Evolutionary conservation across 2,113 vertebrate genomes (phyloP).

Genomic region (Seriola aureovittata): DNA sequence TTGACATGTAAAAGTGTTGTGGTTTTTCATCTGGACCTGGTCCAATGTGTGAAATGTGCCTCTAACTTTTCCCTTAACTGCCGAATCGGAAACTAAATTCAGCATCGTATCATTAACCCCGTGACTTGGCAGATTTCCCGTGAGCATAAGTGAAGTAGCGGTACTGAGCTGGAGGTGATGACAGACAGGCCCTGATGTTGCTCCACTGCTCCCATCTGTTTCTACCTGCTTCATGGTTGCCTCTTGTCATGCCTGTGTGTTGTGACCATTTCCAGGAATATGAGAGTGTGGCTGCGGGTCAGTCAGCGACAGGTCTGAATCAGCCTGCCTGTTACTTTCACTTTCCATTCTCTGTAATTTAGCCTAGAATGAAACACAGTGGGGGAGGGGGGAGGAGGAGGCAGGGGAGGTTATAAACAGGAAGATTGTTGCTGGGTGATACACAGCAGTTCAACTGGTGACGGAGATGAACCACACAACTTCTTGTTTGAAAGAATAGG

Average conservation of each 20-base stretch:
- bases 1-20: too few species aligned
- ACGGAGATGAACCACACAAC: neutral
- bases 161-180: too few species aligned
- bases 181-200: neutral
- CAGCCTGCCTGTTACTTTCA: constrained; percentile 55
- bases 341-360: constrained; percentile 66
- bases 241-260: neutral
- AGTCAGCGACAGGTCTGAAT: too few species aligned
- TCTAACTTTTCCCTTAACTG: too few species aligned
- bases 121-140: too few species aligned
- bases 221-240: neutral
- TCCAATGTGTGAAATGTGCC: too few species aligned
- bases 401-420: constrained; percentile 21
- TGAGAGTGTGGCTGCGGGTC: constrained; percentile 24
- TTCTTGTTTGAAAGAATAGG: constrained; percentile 16
- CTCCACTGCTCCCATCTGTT: neutral
- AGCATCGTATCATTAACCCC: too few species aligned
- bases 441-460: neutral
- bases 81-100: too few species aligned
- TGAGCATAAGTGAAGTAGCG: neutral
- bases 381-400: neutral
- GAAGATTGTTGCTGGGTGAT: neutral
- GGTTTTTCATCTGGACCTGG: too few species aligned
- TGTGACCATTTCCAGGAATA: constrained; percentile 49
- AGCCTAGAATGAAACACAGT: constrained; percentile 28